Base-by-base conservation (phyloP, 2,888 invertebrate species). In the Microctonus aethiopoides region DNA sequence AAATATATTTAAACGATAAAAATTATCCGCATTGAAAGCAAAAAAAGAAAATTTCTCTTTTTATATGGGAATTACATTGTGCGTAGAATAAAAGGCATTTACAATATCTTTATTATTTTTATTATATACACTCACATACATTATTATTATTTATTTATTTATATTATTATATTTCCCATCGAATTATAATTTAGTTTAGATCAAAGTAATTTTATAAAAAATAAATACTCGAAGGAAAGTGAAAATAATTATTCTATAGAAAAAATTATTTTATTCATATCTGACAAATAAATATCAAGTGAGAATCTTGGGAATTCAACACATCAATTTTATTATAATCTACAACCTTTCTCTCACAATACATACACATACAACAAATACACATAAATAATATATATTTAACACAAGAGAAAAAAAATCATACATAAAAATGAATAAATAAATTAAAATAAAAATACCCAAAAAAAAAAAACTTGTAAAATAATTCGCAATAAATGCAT, bases 341-440 rank as follows among this genome's bases (percentile, higher is more conserved):
- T 16, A n/a, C 16, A 46, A 46, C 64, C 56, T 59, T 66, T 66
- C 66, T 41, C 66, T 66, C 7, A 46, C 16, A 46, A n/a, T 46
- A 16, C 9, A n/a, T n/a, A 46, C n/a, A 6, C n/a, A n/a, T n/a
- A n/a, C n/a, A n/a, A n/a, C n/a, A n/a, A n/a, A n/a, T n/a, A n/a
- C n/a, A 34, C 10, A 10, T 34, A 34, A 34, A 10, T 10, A 34
- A 39, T 39, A 39, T 39, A 39, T 39, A 39, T 13, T 39, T 6
- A 39, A 39, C 39, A n/a, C 7, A n/a, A n/a, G n/a, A n/a, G n/a
- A 46, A 0, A 46, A 46, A 20, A 7, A 46, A 7, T 16, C 0
- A n/a, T 7, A 46, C 2, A 20, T 16, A 5, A 9, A 36, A 36
- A 36, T 29, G 5, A 29, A 29, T 29, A 29, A 29, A 29, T 29